Evolutionary conservation across 1,140 invertebrate genomes (phyloP), one percentile per base, ranked within the genome.

Genomic region (Asbolus verrucosus): DNA sequence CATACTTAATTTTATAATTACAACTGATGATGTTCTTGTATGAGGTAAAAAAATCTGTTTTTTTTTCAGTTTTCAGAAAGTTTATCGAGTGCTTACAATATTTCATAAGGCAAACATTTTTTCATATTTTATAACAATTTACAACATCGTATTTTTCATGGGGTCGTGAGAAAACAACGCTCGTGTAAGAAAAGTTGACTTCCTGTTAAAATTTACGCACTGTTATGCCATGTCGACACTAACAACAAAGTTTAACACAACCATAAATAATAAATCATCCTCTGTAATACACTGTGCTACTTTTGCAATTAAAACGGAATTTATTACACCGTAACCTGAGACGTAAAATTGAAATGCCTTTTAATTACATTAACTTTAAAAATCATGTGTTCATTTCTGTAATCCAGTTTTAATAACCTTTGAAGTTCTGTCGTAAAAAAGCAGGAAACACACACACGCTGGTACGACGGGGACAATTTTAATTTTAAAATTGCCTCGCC

Each of bases 241-340:
- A 46, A 54, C 46, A 54, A 54, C 46, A 54, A 54, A 54, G 46
- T 54, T 54, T 54, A 54, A 54, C 46, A 54, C 46, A 54, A 54
- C 19, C 46, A 27, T 54, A 54, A 54, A 54, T 54, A 54, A 27
- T 54, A 54, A 54, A 54, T 54, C 46, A 27, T 54, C n/a, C 46
- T 24, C 19, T 54, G 46, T 54, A 54, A 54, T 54, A 54, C 46
- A 54, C 1, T 54, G 46, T 54, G 46, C 46, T 54, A 54, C 46
- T 54, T 54, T 54, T 54, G 46, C 46, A 54, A 54, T 54, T 54
- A 54, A 54, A 54, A 27, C 46, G 46, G 46, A 54, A 54, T 54
- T 54, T 54, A 54, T 15, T 54, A 9, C 46, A 14, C 46, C 21
- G 46, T 50, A 50, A 50, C 43, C 18, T 50, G 46, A 54, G 21